These are phyloP conservation scores for Bombus confusus DNA, from an alignment of 1,140 invertebrate species.

Conservation along the genomic window DNA sequence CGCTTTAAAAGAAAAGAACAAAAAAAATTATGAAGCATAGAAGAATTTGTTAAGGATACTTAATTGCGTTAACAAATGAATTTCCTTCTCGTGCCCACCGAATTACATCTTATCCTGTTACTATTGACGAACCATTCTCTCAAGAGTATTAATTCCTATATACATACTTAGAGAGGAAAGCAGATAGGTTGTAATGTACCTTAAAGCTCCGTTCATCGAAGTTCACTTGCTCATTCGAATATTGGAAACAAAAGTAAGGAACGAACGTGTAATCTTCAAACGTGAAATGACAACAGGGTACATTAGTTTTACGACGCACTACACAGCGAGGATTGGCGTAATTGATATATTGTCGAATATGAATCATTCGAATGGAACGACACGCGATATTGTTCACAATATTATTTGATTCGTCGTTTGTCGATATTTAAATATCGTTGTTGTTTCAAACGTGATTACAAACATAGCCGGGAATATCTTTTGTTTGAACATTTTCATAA, in stretches of 20 bases:
- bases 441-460: conserved; percentile 5
- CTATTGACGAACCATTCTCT: conserved; percentile 15
- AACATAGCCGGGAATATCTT: conserved; percentile 2
- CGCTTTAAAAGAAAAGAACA: conserved; percentile 14
- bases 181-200: conserved; percentile 18
- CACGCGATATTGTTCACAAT: neutral
- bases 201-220: neutral
- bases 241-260: neutral
- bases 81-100: conserved; percentile 28
- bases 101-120: conserved; percentile 29
- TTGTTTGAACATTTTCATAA: conserved; percentile 20
- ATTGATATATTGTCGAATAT: conserved; percentile 18
- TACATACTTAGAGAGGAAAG: neutral
- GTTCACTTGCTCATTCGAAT: neutral
- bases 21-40: neutral
- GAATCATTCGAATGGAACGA: conserved; percentile 12
- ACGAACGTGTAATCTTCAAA: conserved; percentile 8
- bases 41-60: conserved; percentile 13
- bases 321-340: neutral
- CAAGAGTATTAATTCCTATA: conserved; percentile 21
- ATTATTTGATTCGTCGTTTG: conserved; percentile 2
- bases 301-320: conserved; percentile 43
- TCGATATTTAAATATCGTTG: neutral
- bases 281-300: conserved; percentile 59
- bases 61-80: conserved; percentile 36